phyloP scores from a whole-genome alignment of 35 echinoderm and acorn worm species.

The Ophiothrix spiculata region DNA sequence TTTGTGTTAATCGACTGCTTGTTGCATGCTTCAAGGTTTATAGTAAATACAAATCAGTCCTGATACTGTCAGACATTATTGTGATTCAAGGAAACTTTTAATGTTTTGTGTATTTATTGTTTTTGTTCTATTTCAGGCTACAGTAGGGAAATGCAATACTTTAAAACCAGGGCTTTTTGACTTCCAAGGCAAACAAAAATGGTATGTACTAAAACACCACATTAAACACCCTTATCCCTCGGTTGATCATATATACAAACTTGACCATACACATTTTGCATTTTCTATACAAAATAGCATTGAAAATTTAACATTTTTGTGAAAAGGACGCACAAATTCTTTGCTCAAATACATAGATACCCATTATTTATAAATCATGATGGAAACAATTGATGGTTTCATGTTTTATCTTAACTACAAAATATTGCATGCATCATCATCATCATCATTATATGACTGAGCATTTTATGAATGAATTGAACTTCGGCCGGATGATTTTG shows the following conservation, averaged over 20 bases:
- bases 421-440: too few relatives aligned
- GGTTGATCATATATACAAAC: background rate
- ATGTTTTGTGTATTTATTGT: background rate
- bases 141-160: slow-evolving; percentile 77
- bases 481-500: too few relatives aligned
- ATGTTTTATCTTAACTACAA: too few relatives aligned
- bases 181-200: slow-evolving; percentile 88
- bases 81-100: background rate
- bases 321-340: background rate
- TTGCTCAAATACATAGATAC: background rate
- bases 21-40: too few relatives aligned
- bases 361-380: background rate
- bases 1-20: too few relatives aligned
- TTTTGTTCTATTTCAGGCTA: slow-evolving; percentile 54
- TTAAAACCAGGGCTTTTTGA: slow-evolving; percentile 79
- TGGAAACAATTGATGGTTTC: too few relatives aligned
- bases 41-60: too few relatives aligned
- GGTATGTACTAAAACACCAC: slow-evolving; percentile 42
- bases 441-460: too few relatives aligned
- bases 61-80: too few relatives aligned
- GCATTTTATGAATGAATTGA: too few relatives aligned
- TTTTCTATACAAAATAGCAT: background rate
- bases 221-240: background rate
- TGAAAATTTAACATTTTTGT: too few relatives aligned
- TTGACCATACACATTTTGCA: background rate